These are phyloP conservation scores for Trissolcus brochymenae DNA, from an alignment of 2,888 invertebrate species.

Conservation along the genomic window DNA sequence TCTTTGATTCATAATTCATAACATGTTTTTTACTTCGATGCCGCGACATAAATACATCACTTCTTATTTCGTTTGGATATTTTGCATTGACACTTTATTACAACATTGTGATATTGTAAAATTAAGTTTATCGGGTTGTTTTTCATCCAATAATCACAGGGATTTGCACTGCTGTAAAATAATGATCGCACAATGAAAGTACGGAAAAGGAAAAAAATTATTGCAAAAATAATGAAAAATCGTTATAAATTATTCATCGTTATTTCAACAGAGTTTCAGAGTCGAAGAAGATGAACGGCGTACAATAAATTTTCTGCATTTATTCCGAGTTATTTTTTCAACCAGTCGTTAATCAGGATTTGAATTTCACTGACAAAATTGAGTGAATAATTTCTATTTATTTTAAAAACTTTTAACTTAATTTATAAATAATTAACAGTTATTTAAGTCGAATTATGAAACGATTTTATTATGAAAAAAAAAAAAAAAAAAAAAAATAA, in stretches of 20 bases:
- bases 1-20: conserved; percentile 40
- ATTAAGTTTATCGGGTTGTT: conserved; percentile 31
- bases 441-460: background rate
- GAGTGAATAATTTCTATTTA: too few relatives aligned
- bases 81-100: conserved; percentile 41
- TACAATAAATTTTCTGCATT: too few relatives aligned
- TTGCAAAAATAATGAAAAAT: too few relatives aligned
- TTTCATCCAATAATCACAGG: conserved; percentile 25
- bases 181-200: background rate
- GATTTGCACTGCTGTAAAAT: conserved; percentile 13
- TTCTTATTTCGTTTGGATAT: conserved; percentile 17
- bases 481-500: background rate
- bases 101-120: conserved; percentile 43
- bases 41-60: conserved; percentile 8
- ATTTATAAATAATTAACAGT: background rate
- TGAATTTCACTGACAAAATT: too few relatives aligned
- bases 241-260: too few relatives aligned
- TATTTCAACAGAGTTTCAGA: too few relatives aligned
- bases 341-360: too few relatives aligned
- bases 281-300: too few relatives aligned
- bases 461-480: background rate
- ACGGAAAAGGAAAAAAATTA: too few relatives aligned
- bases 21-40: conserved; percentile 13
- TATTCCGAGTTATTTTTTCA: too few relatives aligned
- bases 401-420: too few relatives aligned